Percentiles rank a stretch among this genome's conserved stretches.
These are phyloP conservation scores for Sardinella longiceps DNA, from an alignment of 2,797 vertebrate species.

Conservation along the genomic window DNA sequence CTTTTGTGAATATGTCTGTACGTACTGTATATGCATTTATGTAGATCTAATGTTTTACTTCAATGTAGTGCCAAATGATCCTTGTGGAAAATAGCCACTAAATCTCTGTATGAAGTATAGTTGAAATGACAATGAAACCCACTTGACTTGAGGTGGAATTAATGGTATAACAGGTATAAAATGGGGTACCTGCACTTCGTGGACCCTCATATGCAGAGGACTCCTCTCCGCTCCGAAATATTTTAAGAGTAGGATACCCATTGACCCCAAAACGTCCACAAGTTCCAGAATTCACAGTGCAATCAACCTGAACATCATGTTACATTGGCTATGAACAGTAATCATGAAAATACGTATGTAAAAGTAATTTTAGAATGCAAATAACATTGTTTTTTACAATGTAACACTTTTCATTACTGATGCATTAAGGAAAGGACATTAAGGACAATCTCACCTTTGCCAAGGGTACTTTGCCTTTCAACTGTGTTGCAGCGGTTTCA, in stretches of 20 bases:
- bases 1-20: no score
- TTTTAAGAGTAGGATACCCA: conserved; percentile 66
- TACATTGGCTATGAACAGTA: neutral
- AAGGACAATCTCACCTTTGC: conserved; percentile 54
- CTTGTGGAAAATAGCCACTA: no score
- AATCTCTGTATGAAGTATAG: no score
- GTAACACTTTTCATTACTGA: neutral
- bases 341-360: no score
- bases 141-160: no score
- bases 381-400: no score
- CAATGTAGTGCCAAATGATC: no score
- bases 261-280: conserved; percentile 61
- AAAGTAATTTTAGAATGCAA: no score
- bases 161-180: neutral
- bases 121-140: no score
- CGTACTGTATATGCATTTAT: no score
- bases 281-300: conserved; percentile 57
- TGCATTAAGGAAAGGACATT: neutral
- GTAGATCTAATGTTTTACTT: no score
- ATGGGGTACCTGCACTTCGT: conserved; percentile 54
- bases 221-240: conserved; percentile 60
- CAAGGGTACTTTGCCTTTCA: conserved; percentile 57
- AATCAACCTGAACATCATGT: conserved; percentile 56
- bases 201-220: conserved; percentile 58
- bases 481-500: conserved; percentile 61